A percentile compares a stretch with the other conserved stretches of the same genome.
Evolutionary conservation across 2,113 vertebrate genomes (phyloP).

Genomic region (Phylloscopus trochilus): DNA sequence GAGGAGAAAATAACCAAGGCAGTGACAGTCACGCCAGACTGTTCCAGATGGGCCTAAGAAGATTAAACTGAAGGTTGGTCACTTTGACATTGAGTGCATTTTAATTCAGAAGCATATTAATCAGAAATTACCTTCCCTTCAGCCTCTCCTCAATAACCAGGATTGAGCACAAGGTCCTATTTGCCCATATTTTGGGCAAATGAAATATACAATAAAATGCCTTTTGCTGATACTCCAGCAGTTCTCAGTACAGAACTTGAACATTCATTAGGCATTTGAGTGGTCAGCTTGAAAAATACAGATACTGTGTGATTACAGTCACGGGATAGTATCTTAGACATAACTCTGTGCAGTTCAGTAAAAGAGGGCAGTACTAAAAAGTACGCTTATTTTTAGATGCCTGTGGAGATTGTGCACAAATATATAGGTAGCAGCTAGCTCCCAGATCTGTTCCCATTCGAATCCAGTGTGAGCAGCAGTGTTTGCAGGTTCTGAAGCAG

Average conservation of each 20-base stretch:
- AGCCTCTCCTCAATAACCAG: constrained; percentile 15
- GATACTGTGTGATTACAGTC: neutral
- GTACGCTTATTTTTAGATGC: constrained; percentile 18
- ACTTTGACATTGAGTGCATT: neutral
- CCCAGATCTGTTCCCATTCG: neutral
- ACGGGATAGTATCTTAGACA: neutral
- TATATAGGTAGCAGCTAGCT: neutral
- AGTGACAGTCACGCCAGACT: neutral
- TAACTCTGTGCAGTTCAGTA: constrained; percentile 8
- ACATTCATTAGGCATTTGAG: neutral
- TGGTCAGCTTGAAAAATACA: constrained; percentile 34
- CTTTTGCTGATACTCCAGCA: constrained; percentile 39
- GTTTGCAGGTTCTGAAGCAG: constrained; percentile 9
- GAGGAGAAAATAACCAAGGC: neutral
- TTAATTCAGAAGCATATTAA: constrained; percentile 7
- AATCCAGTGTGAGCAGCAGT: neutral
- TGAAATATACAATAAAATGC: constrained; percentile 5
- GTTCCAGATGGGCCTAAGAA: neutral
- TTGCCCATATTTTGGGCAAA: neutral
- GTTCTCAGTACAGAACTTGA: neutral
- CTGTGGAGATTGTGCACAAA: neutral
- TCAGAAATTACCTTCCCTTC: neutral
- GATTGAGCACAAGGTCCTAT: neutral
- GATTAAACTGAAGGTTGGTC: neutral
- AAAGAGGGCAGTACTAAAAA: constrained; percentile 27